A percentile compares a stretch with the other conserved stretches of the same genome.
phyloP scores from a whole-genome alignment of 2,113 vertebrate genomes.

The Limanda limanda region DNA sequence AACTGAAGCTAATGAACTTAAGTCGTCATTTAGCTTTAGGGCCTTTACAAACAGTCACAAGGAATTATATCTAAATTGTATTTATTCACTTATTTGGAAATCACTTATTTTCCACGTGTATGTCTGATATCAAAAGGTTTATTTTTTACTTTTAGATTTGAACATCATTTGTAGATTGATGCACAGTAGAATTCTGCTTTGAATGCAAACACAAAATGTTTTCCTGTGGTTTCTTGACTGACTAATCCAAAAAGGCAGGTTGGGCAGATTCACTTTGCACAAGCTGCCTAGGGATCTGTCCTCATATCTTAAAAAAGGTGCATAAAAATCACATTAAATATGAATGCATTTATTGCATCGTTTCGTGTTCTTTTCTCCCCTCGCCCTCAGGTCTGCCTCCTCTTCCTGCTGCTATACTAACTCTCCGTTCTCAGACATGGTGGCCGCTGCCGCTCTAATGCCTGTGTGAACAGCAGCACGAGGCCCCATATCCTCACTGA shows the following conservation, averaged over 20 bases:
- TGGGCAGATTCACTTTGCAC: neutral
- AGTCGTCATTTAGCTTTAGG: too few species aligned
- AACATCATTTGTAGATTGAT: neutral
- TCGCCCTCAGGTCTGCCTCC: constrained; percentile 9
- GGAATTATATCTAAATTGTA: neutral
- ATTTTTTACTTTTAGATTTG: neutral
- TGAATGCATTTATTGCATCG: constrained; percentile 29
- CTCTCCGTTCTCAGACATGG: constrained; percentile 29
- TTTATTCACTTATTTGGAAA: too few species aligned
- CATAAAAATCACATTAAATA: constrained; percentile 29
- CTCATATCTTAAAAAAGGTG: constrained; percentile 6
- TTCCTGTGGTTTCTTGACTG: neutral
- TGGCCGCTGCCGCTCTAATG: constrained; percentile 60
- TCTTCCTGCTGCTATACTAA: constrained; percentile 17
- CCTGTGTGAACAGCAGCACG: constrained; percentile 70
- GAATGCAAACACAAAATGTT: neutral
- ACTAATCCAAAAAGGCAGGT: neutral
- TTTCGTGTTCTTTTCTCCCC: neutral
- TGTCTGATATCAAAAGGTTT: too few species aligned
- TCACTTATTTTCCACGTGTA: too few species aligned
- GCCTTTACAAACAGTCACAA: constrained; percentile 21
- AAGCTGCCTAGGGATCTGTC: constrained; percentile 3
- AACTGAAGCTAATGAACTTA: constrained; percentile 10
- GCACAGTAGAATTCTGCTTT: neutral
- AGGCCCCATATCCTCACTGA: constrained; percentile 66